Evolutionary conservation across 2,888 invertebrate genomes (phyloP).

Genomic region (Chalcosyrphus nemorum): DNA sequence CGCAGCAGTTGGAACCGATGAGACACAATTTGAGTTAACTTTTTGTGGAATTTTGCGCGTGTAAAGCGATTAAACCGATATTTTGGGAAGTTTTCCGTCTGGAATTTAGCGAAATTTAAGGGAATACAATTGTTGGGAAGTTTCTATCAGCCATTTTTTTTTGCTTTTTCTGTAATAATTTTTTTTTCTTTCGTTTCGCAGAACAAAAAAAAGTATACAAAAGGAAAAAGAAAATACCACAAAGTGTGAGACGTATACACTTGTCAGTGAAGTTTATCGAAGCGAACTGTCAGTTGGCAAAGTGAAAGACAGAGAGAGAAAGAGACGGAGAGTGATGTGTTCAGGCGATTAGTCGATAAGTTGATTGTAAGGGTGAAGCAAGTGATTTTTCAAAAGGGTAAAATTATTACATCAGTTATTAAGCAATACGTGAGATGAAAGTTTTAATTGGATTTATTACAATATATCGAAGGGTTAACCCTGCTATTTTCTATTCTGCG

Average conservation of each 20-base stretch:
- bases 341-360: no score
- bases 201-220: conserved; percentile 72
- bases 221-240: conserved; percentile 63
- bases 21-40: conserved; percentile 2
- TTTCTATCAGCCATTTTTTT: conserved; percentile 68
- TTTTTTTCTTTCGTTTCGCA: conserved; percentile 54
- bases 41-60: conserved; percentile 2
- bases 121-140: conserved; percentile 38
- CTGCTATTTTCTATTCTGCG: no score
- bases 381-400: no score
- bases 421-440: no score
- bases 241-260: conserved; percentile 72
- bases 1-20: conserved; percentile 19
- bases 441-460: no score
- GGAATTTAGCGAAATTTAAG: conserved; percentile 40
- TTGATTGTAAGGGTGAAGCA: no score
- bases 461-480: no score
- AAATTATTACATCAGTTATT: no score
- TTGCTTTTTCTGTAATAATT: no score
- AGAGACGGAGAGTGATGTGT: no score
- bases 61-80: no score
- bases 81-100: conserved; percentile 3
- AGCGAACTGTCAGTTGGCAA: conserved; percentile 30
- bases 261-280: conserved; percentile 41
- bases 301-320: no score